phyloP scores from a whole-genome alignment of 2,888 invertebrate genomes.

The Andricus quercusramuli region DNA sequence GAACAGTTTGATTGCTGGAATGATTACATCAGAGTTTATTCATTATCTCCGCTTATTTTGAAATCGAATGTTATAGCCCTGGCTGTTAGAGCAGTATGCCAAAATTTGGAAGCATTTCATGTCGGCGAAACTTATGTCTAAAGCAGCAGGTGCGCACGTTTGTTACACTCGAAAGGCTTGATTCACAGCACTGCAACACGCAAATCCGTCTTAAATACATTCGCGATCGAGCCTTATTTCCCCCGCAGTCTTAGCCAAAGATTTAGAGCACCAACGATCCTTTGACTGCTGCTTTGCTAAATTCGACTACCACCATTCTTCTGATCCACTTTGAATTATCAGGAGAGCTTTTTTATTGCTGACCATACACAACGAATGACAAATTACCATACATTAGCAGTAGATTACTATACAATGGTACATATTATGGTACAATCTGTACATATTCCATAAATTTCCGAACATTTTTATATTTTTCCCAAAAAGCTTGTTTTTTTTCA shows the following conservation, averaged over 20 bases:
- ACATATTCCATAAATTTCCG: no score
- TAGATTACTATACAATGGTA: no score
- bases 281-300: slow-evolving; percentile 10
- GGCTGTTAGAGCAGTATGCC: background rate
- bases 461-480: no score
- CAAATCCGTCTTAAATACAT: slow-evolving; percentile 45
- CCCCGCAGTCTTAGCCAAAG: slow-evolving; percentile 9
- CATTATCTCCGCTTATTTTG: background rate
- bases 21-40: background rate
- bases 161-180: slow-evolving; percentile 46
- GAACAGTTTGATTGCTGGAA: no score
- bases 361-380: background rate
- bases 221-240: slow-evolving; percentile 26
- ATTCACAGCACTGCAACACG: slow-evolving; percentile 55
- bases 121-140: slow-evolving; percentile 12
- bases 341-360: background rate
- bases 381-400: no score
- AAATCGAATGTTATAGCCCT: background rate
- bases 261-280: slow-evolving; percentile 16
- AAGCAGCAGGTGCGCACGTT: slow-evolving; percentile 32
- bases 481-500: no score
- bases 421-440: no score
- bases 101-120: background rate
- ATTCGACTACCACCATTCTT: background rate
- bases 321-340: background rate